Percentiles rank a stretch among this genome's conserved stretches.
These are phyloP conservation scores for Pogonomyrmex californicus DNA, from an alignment of 1,140 invertebrate genomes.

Conservation along the genomic window DNA sequence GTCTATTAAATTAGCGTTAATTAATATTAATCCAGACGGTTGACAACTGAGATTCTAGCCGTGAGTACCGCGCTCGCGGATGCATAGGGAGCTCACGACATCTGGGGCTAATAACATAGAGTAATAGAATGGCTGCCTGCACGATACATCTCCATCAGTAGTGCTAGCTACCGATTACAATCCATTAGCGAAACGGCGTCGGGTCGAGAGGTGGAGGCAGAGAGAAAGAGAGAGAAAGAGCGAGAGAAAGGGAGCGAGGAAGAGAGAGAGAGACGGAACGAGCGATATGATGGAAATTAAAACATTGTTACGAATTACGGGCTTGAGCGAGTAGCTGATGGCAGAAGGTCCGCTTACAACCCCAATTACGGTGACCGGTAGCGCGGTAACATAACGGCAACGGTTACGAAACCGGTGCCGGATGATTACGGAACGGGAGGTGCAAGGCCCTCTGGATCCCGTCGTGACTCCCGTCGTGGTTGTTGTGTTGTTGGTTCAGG, in stretches of 20 bases:
- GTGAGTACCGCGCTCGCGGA: background rate
- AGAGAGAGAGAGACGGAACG: background rate
- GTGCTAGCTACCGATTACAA: background rate
- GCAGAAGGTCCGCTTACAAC: constrained; percentile 24
- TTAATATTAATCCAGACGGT: constrained; percentile 35
- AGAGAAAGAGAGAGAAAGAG: background rate
- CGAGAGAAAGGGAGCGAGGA: background rate
- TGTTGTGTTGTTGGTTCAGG: constrained; percentile 39
- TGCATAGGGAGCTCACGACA: constrained; percentile 12
- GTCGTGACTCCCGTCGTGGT: constrained; percentile 35
- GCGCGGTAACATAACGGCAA: constrained; percentile 48
- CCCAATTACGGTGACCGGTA: constrained; percentile 52
- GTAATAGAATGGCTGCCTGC: constrained; percentile 3
- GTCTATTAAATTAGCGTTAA: background rate
- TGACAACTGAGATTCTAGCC: constrained; percentile 14
- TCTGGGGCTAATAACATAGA: constrained; percentile 38
- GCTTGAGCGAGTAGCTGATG: constrained; percentile 2
- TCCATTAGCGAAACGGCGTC: constrained; percentile 44
- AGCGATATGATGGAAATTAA: constrained; percentile 31
- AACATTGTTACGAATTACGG: constrained; percentile 44
- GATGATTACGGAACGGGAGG: constrained; percentile 43
- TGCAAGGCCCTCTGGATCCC: constrained; percentile 25
- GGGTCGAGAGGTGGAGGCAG: background rate
- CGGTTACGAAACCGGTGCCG: constrained; percentile 43
- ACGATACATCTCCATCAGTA: constrained; percentile 30